phyloP scores from a whole-genome alignment of 1,140 invertebrate genomes.

The Sogatella furcifera region DNA sequence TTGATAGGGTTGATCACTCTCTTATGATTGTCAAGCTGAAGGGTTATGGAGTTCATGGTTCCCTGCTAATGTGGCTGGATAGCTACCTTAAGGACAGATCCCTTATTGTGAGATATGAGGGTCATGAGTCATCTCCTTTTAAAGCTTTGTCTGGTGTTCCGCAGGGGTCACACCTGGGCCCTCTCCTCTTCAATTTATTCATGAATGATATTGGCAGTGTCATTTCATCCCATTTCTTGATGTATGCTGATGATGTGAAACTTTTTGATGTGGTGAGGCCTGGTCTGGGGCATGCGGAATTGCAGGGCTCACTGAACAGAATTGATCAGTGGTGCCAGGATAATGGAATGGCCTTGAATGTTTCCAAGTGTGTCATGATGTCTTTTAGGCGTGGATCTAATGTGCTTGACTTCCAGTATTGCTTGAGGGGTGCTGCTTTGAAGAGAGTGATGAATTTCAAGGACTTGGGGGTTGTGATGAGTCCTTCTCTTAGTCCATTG shows the following conservation, averaged over 20 bases:
- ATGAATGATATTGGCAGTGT: constrained; percentile 5
- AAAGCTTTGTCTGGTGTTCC: too few species aligned
- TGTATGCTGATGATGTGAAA: constrained; percentile 6
- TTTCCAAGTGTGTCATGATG: neutral
- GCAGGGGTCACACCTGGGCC: too few species aligned
- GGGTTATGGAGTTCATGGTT: too few species aligned
- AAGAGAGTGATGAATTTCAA: too few species aligned
- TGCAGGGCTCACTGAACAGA: neutral
- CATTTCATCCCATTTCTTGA: neutral
- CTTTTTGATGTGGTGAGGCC: neutral
- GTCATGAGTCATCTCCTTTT: too few species aligned
- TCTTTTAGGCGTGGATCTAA: neutral
- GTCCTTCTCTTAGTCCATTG: too few species aligned
- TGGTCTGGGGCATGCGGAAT: neutral
- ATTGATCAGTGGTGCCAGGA: neutral
- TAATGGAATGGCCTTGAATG: neutral
- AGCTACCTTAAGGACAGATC: too few species aligned
- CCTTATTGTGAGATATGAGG: too few species aligned
- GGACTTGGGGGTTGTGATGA: too few species aligned
- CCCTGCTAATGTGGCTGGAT: too few species aligned
- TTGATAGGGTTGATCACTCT: too few species aligned
- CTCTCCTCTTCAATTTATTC: constrained; percentile 4
- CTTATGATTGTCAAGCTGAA: too few species aligned
- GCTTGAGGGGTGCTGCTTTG: neutral
- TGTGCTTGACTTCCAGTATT: neutral